Base-by-base conservation (phyloP, 1,140 invertebrate genomes). In the Drosophila teissieri region DNA sequence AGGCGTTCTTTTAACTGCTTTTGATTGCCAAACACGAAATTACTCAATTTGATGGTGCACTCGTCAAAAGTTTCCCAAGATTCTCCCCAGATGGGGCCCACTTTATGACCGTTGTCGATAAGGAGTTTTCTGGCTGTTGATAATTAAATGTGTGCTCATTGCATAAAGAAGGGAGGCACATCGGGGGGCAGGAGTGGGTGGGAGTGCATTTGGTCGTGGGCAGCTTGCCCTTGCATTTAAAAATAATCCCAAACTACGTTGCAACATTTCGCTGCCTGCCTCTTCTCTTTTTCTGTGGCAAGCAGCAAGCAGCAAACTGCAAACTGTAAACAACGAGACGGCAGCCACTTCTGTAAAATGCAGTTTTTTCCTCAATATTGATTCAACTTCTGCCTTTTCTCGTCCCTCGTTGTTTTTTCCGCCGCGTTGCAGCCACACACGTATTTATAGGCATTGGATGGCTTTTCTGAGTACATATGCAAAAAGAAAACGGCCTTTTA, bases 161-260 rank as follows among this genome's bases (percentile, higher is more conserved):
- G 81, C 81, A 80, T 63, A 37, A 51, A 58, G 37, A 58, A 48
- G 39, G 14, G 34, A 31, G 53, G 11, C 17, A 11, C 17, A 12
- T 17, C 10, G 34, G 31, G 31, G 31, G 31, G 31, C 31, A 37
- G 7, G n/a, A 54, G 54, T 44, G 44, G 52, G 54, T 44, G 44
- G 52, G 40, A 46, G 31, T 57, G 42, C 44, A 44, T 69, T 52
- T 55, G 37, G 46, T 70, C 72, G 72, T 85, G 68, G 81, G 81
- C 82, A 85, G 78, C 62, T 77, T 81, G 81, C 78, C 81, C 81
- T 85, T 85, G 81, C 78, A 62, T 86, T 86, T 86, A 85, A 86
- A 85, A 85, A 85, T 85, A 85, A 86, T 79, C 75, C 67, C 52
- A 55, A 84, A 83, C 70, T 54, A 49, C 72, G 80, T 76, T 54